Percentiles rank a stretch among this genome's conserved stretches.
phyloP scores from a whole-genome alignment of 2,113 vertebrate genomes.

The Pseudopodoces humilis region DNA sequence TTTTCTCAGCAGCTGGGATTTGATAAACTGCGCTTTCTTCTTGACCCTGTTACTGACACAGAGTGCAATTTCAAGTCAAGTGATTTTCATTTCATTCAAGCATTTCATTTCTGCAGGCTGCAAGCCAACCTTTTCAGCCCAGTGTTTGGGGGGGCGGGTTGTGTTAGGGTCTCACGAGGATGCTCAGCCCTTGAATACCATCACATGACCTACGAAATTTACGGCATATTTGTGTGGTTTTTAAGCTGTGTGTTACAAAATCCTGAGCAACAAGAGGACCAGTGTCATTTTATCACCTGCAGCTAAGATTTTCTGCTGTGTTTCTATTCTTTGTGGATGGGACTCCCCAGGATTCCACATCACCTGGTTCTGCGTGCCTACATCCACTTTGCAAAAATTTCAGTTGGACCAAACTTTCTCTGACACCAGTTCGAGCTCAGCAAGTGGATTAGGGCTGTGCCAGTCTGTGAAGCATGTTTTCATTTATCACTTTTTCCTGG shows the following conservation, averaged over 20 bases:
- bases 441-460: not conserved
- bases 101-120: not conserved
- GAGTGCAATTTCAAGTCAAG: not conserved
- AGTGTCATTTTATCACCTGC: not conserved
- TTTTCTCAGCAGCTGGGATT: not conserved
- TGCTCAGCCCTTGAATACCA: not conserved
- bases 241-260: not conserved
- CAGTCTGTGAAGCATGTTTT: not conserved
- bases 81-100: too few relatives aligned
- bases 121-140: not conserved
- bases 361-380: not conserved
- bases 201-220: not conserved
- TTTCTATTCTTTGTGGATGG: not conserved
- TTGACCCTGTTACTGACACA: not conserved
- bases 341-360: not conserved
- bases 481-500: not conserved
- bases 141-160: not conserved
- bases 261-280: not conserved
- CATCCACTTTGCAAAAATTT: not conserved
- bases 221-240: rapidly evolving
- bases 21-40: not conserved
- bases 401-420: not conserved
- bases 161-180: not conserved
- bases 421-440: not conserved
- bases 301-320: not conserved